phyloP scores from a whole-genome alignment of 2,113 vertebrate species.

The Eptatretus burgeri region DNA sequence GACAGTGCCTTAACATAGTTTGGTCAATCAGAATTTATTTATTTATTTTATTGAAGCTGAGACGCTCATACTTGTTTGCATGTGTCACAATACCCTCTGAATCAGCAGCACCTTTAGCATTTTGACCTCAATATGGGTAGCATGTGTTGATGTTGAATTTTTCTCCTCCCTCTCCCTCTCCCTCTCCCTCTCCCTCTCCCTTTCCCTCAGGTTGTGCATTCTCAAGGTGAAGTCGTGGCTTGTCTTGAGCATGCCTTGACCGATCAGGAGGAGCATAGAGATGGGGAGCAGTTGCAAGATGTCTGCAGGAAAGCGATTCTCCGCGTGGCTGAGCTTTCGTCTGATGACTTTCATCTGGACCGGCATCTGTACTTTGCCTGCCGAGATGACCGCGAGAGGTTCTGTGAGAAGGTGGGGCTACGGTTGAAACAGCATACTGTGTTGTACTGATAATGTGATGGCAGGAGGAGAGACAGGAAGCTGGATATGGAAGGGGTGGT shows the following conservation, averaged over 20 bases:
- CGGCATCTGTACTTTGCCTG: slow-evolving; percentile 72
- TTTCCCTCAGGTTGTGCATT: slow-evolving; percentile 43
- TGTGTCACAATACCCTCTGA: too few species aligned
- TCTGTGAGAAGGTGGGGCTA: slow-evolving; percentile 59
- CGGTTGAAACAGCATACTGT: background rate
- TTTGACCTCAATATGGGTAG: too few species aligned
- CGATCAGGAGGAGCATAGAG: slow-evolving; percentile 39
- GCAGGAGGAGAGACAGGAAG: too few species aligned
- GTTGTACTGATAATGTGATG: background rate
- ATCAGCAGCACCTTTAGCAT: too few species aligned
- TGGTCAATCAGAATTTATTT: too few species aligned
- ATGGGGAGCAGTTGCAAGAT: slow-evolving; percentile 20
- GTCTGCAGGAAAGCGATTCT: slow-evolving; percentile 77
- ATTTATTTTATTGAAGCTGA: too few species aligned
- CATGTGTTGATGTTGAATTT: background rate
- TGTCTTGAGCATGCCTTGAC: slow-evolving; percentile 76
- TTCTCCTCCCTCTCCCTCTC: background rate
- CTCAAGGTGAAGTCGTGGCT: slow-evolving; percentile 72
- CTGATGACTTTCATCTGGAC: slow-evolving; percentile 75
- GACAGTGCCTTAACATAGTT: too few species aligned
- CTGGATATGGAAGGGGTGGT: too few species aligned
- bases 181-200: too few species aligned
- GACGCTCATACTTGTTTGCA: too few species aligned
- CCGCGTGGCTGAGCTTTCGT: slow-evolving; percentile 74
- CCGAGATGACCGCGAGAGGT: slow-evolving; percentile 59